Evolutionary conservation across 2,888 invertebrate genomes (phyloP).

Genomic region (Plagodis dolabraria): DNA sequence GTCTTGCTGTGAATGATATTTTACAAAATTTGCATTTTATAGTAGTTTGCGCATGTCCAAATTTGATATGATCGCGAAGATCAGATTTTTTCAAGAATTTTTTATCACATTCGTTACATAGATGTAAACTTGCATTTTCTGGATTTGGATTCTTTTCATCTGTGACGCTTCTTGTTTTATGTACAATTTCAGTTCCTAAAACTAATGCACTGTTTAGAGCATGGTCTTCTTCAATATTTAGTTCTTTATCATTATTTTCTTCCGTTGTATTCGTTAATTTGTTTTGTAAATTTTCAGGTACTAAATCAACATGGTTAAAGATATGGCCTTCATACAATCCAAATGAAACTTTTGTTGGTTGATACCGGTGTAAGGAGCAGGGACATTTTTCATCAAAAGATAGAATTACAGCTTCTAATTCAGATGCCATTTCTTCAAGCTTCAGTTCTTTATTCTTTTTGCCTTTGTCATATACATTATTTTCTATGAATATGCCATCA

Average conservation of each 20-base stretch:
- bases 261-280: background rate
- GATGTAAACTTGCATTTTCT: background rate
- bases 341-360: background rate
- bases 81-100: background rate
- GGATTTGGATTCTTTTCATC: no score
- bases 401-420: conserved; percentile 1
- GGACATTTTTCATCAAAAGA: background rate
- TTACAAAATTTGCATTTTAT: conserved; percentile 47
- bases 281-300: background rate
- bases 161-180: background rate
- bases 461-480: background rate
- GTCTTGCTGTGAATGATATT: background rate
- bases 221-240: background rate
- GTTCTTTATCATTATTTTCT: background rate
- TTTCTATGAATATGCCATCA: background rate
- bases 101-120: background rate
- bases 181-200: no score
- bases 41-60: conserved; percentile 26
- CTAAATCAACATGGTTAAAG: no score
- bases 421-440: conserved; percentile 5
- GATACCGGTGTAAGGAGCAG: background rate
- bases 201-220: no score
- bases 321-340: background rate
- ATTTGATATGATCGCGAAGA: conserved; percentile 29
- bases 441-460: background rate